Evolutionary conservation across 2,888 invertebrate species (phyloP), one percentile per base, ranked within the genome.

Genomic region (Metalampra italica): DNA sequence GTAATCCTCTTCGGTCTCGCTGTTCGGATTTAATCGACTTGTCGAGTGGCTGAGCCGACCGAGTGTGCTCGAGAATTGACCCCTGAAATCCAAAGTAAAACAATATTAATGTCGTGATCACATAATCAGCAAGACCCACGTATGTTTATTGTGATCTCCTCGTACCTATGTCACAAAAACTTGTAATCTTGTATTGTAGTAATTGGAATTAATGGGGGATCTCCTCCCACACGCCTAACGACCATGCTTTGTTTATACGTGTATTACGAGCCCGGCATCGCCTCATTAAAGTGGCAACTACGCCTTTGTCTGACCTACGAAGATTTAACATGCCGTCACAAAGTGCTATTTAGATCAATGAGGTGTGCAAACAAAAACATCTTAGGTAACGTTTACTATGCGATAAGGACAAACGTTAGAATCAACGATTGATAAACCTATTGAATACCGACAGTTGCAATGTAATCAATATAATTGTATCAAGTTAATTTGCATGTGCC

Each of bases 11-110:
- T 87, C 85, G 3, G 78, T 62, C 59, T 84, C 86, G 78, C 78
- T 79, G 78, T 92, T 82, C 80, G 92, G 81, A 58, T 91, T 91
- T 63, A 95, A 81, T 53, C 95, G 92, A 73, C 94, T 92, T 43
- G 94, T 94, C 15, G 95, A 94, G 82, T 95, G 96, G 90, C 95
- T 95, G 85, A 95, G 93, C 58, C 96, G 92, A 53, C 95, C 96
- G 66, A 96, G 90, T 36, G 95, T 95, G 64, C 93, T 94, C 64
- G 92, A 91, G 73, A 91, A 92, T 72, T 92, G 92, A 59, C 92
- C 92, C 84, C 93, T 94, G 91, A 59, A 92, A 83, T 49, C 38
- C 30, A 34, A 47, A 30, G 39, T 11, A 40, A 64, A 67, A 62
- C 64, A 61, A 64, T 64, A 58, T 59, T 59, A 60, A 58, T 61